These are phyloP conservation scores for Anas platyrhynchos DNA, from an alignment of 2,113 vertebrate genomes.

Conservation along the genomic window DNA sequence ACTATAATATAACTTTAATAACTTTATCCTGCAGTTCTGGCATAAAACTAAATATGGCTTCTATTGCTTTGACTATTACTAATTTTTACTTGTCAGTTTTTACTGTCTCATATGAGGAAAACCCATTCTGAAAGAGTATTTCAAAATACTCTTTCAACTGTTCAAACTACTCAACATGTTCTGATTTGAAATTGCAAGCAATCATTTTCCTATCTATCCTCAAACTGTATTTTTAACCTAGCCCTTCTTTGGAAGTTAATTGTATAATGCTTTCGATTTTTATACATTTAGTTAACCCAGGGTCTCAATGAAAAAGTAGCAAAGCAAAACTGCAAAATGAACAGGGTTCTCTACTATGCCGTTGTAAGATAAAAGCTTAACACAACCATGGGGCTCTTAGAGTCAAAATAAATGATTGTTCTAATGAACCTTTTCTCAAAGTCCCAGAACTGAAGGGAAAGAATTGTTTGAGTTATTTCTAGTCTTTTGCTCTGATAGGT, in stretches of 20 bases:
- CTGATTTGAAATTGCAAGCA: background rate
- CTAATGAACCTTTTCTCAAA: background rate
- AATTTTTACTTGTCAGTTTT: background rate
- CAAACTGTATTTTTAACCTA: background rate
- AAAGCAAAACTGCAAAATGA: background rate
- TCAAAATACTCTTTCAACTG: background rate
- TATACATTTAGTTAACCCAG: background rate
- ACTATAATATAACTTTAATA: background rate
- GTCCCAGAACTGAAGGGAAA: background rate
- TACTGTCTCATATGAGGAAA: background rate
- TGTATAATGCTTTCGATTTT: background rate
- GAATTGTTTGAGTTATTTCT: background rate
- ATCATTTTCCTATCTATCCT: background rate
- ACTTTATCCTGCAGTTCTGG: background rate
- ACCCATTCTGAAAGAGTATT: background rate
- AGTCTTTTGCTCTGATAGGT: background rate
- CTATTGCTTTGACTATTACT: background rate
- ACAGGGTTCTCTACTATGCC: rapidly evolving
- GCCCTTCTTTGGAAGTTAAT: background rate
- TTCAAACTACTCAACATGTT: background rate
- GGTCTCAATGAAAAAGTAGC: background rate
- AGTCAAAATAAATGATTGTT: background rate
- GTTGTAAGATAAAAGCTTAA: background rate
- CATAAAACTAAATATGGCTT: background rate
- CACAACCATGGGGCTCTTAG: background rate